These are phyloP conservation scores for Neotoxoptera formosana DNA, from an alignment of 1,140 invertebrate species.

Conservation along the genomic window DNA sequence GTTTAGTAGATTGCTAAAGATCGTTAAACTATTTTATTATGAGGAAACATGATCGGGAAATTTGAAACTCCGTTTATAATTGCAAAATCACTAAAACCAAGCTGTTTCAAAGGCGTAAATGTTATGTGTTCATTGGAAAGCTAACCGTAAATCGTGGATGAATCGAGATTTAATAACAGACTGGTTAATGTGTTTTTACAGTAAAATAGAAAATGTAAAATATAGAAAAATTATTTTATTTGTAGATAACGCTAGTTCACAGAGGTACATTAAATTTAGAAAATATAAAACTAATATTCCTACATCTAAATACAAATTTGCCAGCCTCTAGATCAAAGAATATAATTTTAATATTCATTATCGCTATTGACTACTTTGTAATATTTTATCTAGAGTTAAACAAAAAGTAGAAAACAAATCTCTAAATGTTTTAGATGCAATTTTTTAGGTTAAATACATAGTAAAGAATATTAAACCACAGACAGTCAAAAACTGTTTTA, in stretches of 20 bases:
- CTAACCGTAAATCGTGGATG: neutral
- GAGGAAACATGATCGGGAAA: conserved; percentile 62
- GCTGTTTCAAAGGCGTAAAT: conserved; percentile 64
- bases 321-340: neutral
- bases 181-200: neutral
- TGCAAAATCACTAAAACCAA: conserved; percentile 70
- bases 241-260: neutral
- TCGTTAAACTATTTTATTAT: neutral
- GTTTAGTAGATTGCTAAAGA: too few relatives aligned
- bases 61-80: conserved; percentile 66
- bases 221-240: neutral
- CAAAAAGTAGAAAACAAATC: neutral
- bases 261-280: neutral
- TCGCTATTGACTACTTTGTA: neutral
- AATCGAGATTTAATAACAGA: neutral
- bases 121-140: neutral
- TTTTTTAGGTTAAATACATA: neutral
- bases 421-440: neutral
- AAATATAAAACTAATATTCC: conserved; percentile 10
- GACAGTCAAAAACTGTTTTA: conserved; percentile 1
- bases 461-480: neutral
- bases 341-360: neutral
- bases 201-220: too few relatives aligned
- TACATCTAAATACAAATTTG: neutral
- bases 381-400: neutral